phyloP scores from a whole-genome alignment of 2,113 vertebrate genomes.

The Ammodytes marinus region DNA sequence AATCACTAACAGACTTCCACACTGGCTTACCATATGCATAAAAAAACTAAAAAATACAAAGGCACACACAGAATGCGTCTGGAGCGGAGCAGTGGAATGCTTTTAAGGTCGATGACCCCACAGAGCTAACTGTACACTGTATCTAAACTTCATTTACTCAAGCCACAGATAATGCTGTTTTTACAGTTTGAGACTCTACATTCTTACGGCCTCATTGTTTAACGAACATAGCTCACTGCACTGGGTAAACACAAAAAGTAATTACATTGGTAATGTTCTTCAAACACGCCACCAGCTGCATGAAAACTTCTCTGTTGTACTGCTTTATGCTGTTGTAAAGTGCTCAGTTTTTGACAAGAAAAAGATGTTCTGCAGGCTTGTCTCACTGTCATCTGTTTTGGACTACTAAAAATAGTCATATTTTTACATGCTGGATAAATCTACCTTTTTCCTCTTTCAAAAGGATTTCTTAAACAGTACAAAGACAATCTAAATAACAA shows the following conservation, averaged over 20 bases:
- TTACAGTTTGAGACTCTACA: slow-evolving; percentile 28
- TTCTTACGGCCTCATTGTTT: slow-evolving; percentile 53
- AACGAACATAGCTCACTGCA: slow-evolving; percentile 7
- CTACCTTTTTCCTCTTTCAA: background rate
- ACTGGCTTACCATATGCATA: slow-evolving; percentile 35
- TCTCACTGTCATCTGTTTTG: background rate
- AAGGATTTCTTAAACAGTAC: background rate
- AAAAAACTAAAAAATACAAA: slow-evolving; percentile 44
- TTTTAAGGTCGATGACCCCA: slow-evolving; percentile 64
- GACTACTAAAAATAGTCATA: background rate
- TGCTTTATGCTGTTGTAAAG: background rate
- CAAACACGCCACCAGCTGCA: background rate
- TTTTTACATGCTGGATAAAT: background rate
- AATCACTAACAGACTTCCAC: slow-evolving; percentile 64
- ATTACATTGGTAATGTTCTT: background rate
- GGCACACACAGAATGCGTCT: slow-evolving; percentile 34
- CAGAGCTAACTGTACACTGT: slow-evolving; percentile 56
- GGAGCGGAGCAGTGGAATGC: slow-evolving; percentile 56
- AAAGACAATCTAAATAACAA: background rate
- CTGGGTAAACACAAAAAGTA: slow-evolving; percentile 4
- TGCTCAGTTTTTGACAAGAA: background rate
- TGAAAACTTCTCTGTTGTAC: background rate
- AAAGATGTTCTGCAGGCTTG: background rate
- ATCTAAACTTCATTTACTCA: slow-evolving; percentile 65
- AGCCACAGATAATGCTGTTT: slow-evolving; percentile 62